Conservation (phyloP, 64 coral and sea anemone species). For the Actinia tenebrosa region DNA sequence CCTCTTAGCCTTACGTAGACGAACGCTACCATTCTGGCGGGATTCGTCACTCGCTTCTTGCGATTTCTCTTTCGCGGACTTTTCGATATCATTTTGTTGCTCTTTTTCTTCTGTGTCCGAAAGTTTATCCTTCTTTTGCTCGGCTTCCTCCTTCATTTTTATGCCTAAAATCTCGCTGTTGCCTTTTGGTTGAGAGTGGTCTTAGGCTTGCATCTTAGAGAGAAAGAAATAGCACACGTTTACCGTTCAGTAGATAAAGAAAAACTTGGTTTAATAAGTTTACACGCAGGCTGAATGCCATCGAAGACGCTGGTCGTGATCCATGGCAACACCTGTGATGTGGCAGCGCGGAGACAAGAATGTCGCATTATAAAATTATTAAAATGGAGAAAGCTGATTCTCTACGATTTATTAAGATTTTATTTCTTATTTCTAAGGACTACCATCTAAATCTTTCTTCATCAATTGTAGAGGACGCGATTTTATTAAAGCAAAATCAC, state of each 20-base stretch:
- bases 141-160: neutral
- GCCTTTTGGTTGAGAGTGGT: neutral
- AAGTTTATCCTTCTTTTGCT: neutral
- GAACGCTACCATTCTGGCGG: constrained; percentile 5
- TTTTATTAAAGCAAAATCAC: neutral
- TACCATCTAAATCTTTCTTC: neutral
- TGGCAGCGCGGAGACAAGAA: neutral
- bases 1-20: constrained; percentile 4
- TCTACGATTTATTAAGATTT: neutral
- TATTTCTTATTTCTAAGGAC: neutral
- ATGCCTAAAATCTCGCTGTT: neutral
- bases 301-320: neutral
- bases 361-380: too few relatives aligned
- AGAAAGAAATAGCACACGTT: constrained; percentile 1
- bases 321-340: neutral
- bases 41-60: neutral
- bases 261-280: neutral
- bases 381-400: neutral
- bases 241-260: neutral
- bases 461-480: neutral
- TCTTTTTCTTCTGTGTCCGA: neutral
- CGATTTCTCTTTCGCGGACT: neutral
- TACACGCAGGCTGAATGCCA: constrained; percentile 22
- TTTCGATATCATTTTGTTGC: neutral
- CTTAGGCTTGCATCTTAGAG: neutral